Evolutionary conservation across 2,113 vertebrate genomes (phyloP).

Genomic region (Narcine bancroftii): DNA sequence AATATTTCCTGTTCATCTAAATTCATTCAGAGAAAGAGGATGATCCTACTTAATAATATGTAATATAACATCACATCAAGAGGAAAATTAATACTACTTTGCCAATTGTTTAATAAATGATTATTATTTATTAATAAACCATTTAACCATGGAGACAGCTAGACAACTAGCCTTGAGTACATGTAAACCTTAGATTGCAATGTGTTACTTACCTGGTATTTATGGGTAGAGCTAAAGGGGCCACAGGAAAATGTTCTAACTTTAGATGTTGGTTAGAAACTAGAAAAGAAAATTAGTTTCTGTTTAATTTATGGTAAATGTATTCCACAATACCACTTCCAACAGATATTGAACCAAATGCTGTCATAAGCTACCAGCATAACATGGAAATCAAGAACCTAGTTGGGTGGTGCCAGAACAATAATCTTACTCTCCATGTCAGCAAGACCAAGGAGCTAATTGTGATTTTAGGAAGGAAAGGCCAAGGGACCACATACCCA

Average conservation of each 20-base stretch:
- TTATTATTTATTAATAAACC: background rate
- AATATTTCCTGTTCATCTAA: background rate
- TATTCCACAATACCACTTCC: background rate
- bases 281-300: conserved; percentile 17
- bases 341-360: background rate
- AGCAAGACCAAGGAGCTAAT: too few relatives aligned
- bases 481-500: too few relatives aligned
- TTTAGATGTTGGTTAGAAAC: conserved; percentile 16
- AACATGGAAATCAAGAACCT: too few relatives aligned
- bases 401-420: too few relatives aligned
- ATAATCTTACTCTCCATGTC: too few relatives aligned
- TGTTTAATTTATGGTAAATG: background rate
- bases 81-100: background rate
- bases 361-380: background rate
- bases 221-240: conserved; percentile 23
- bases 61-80: background rate
- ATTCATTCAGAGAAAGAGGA: background rate
- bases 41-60: background rate
- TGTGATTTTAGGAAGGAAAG: too few relatives aligned
- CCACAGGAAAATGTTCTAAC: background rate
- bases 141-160: background rate
- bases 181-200: background rate
- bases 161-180: background rate
- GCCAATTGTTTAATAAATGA: background rate
- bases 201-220: conserved; percentile 16